Conservation (phyloP, 2,888 invertebrate genomes). For the Pseudococcus longispinus region DNA sequence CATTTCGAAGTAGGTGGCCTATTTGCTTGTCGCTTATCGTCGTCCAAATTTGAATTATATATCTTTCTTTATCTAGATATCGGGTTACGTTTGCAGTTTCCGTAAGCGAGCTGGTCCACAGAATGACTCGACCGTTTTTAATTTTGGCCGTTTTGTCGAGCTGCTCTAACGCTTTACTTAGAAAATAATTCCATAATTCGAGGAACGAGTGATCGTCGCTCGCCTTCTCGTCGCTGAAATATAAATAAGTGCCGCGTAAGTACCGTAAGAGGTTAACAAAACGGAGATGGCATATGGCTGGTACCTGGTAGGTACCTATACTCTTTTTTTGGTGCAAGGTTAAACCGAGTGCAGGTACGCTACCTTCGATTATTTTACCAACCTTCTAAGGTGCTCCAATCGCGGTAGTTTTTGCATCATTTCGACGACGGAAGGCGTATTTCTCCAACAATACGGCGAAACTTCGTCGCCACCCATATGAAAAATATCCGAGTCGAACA, state of each 20-base stretch:
- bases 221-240: slow-evolving; percentile 64
- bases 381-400: slow-evolving; percentile 61
- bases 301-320: too few species aligned
- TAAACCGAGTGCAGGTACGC: too few species aligned
- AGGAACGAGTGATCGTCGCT: slow-evolving; percentile 62
- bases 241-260: background rate
- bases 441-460: slow-evolving; percentile 76
- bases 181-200: slow-evolving; percentile 76
- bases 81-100: slow-evolving; percentile 71
- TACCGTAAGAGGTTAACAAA: background rate
- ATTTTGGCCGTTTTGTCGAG: slow-evolving; percentile 64
- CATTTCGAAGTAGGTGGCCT: slow-evolving; percentile 72
- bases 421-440: slow-evolving; percentile 71
- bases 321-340: too few species aligned
- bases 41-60: slow-evolving; percentile 87
- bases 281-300: too few species aligned
- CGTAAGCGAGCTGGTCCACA: slow-evolving; percentile 85
- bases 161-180: slow-evolving; percentile 70
- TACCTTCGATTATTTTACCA: background rate
- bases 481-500: slow-evolving; percentile 64
- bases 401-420: slow-evolving; percentile 68
- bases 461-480: slow-evolving; percentile 81
- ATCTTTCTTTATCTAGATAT: slow-evolving; percentile 74
- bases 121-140: slow-evolving; percentile 62
- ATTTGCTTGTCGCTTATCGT: slow-evolving; percentile 72